Base-by-base conservation (phyloP, 2,113 vertebrate genomes). In the Amphilophus citrinellus region DNA sequence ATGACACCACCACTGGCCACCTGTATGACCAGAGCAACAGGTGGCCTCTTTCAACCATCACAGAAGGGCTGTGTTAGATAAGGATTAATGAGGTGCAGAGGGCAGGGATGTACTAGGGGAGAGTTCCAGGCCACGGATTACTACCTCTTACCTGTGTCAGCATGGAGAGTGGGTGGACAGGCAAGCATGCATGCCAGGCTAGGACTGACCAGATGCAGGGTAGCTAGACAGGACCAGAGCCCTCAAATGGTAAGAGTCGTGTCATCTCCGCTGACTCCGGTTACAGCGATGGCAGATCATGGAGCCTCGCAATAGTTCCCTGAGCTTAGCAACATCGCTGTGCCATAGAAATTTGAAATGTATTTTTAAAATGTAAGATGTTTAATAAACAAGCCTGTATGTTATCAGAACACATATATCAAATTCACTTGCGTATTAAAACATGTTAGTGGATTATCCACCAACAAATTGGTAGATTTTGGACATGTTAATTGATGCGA, bases 141-240 rank as follows among this genome's bases (percentile, higher is more conserved):
- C 91, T 86, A 79, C 91, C 87, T 84, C 82, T 90, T 94, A 92
- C 93, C 91, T 93, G 84, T 93, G 91, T 94, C 90, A 93, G 92
- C 92, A 92, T n/a, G 86, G 89, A 87, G 80, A 85, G 76, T 63
- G 22, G 73, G 56, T 65, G 87, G 71, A 93, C 65, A 82, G 57
- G 73, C 75, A 1, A 9, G 79, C 61, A 57, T 76, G 76, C 63
- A n/a, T 17, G 71, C 57, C 47, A 61, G 66, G 76, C 76, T n/a
- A n/a, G 82, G 82, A 91, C 77, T 83, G 87, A 89, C 89, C 82
- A 90, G 85, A 91, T 84, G 68, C 75, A 83, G 24, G 17, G 65
- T 27, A 60, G 37, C 73, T 35, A 44, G 76, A 77, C 47, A 50
- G 22, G 9, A 50, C 65, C 22, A 68, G 8, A 68, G 42, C 42